Percentiles rank a stretch among this genome's conserved stretches.
phyloP scores from a whole-genome alignment of 2,113 vertebrate species.

The Reinhardtius hippoglossoides region DNA sequence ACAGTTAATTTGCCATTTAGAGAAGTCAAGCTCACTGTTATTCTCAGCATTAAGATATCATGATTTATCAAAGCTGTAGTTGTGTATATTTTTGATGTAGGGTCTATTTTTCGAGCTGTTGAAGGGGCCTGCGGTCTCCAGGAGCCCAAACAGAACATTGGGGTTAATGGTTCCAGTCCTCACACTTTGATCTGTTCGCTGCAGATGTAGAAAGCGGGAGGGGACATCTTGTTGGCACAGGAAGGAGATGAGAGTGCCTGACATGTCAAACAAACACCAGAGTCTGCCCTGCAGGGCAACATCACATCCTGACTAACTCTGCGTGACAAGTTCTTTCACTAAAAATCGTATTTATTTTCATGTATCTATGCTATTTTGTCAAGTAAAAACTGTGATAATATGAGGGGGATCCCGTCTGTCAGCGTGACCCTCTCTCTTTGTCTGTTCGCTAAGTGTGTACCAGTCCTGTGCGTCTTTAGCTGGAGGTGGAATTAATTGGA shows the following conservation, averaged over 20 bases:
- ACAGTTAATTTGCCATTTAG: too few species aligned
- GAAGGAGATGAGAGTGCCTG: neutral
- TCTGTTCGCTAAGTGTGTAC: constrained; percentile 1
- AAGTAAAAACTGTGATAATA: too few species aligned
- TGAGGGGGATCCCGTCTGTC: neutral
- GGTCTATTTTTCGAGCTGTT: neutral
- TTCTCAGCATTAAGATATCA: too few species aligned
- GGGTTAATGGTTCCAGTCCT: neutral
- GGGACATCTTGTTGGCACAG: neutral
- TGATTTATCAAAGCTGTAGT: neutral
- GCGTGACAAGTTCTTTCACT: neutral
- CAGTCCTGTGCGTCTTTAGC: constrained; percentile 17
- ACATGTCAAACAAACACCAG: constrained; percentile 3
- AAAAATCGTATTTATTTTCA: neutral
- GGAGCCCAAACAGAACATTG: neutral
- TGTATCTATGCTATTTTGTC: neutral
- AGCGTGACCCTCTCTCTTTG: neutral
- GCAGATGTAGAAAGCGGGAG: neutral
- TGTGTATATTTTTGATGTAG: neutral
- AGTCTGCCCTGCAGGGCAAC: constrained; percentile 40
- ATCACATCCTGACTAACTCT: constrained; percentile 3
- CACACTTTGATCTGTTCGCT: too few species aligned
- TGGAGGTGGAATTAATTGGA: constrained; percentile 32
- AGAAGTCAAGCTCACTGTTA: neutral
- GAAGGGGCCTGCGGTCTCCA: neutral